Conservation (phyloP, 2,113 vertebrate genomes). For the Periophthalmus modestus region DNA sequence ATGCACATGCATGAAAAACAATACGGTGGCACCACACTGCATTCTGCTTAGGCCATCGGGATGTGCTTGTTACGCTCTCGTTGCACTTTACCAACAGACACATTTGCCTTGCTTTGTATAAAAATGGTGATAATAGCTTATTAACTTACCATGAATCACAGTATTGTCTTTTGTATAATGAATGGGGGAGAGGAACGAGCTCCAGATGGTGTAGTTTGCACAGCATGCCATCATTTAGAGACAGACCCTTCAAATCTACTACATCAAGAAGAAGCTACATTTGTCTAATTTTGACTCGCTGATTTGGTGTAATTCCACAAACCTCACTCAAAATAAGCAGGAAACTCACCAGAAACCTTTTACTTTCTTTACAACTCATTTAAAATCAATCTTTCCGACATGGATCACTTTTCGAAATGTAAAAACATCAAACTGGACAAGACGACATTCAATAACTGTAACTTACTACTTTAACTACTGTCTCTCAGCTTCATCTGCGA, state of each 20-base stretch:
- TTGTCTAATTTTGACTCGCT: neutral
- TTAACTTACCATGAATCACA: constrained; percentile 8
- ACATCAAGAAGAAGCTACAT: neutral
- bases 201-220: neutral
- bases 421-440: neutral
- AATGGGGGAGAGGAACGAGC: neutral
- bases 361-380: neutral
- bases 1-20: constrained; percentile 7
- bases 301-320: neutral
- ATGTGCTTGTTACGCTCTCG: neutral
- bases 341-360: too few species aligned
- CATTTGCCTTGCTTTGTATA: neutral
- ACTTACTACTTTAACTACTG: too few species aligned
- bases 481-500: too few species aligned
- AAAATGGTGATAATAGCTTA: neutral
- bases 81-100: neutral
- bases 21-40: neutral
- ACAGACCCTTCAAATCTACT: neutral
- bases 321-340: neutral
- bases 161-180: neutral
- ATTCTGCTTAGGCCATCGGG: neutral
- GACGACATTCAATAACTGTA: neutral
- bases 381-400: neutral
- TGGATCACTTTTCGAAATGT: neutral
- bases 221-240: neutral